Conservation (phyloP, 2,113 vertebrate species). For the Platysteira castanea region DNA sequence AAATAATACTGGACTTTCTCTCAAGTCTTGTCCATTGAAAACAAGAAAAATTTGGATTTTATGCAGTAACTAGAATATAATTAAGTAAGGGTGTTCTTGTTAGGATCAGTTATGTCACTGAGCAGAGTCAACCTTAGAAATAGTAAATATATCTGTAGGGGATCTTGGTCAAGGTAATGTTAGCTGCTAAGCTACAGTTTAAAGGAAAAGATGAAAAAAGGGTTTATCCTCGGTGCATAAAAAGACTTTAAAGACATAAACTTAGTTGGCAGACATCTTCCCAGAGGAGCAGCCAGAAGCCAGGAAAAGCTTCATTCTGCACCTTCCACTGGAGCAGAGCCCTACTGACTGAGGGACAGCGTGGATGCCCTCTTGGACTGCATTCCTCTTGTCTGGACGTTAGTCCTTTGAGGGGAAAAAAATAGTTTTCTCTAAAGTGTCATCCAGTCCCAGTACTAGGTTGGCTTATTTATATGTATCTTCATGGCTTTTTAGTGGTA, state of each 20-base stretch:
- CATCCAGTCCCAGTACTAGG: neutral
- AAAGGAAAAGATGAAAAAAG: neutral
- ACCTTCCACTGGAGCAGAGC: neutral
- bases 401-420: neutral
- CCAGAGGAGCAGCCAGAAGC: neutral
- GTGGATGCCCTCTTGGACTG: neutral
- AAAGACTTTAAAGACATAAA: neutral
- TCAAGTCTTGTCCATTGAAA: neutral
- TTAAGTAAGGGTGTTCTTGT: neutral
- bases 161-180: neutral
- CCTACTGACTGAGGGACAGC: neutral
- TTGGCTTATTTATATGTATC: neutral
- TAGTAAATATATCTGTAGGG: neutral
- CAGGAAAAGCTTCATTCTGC: neutral
- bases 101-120: neutral
- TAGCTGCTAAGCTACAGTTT: neutral
- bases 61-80: neutral
- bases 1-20: neutral
- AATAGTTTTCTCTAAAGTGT: neutral
- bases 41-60: neutral
- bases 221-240: neutral
- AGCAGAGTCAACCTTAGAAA: neutral
- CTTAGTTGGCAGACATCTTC: neutral
- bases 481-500: neutral
- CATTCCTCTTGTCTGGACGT: conserved; percentile 34